A percentile compares a stretch with the other conserved stretches of the same genome.
phyloP scores from a whole-genome alignment of 2,797 vertebrate genomes.

The Odontamblyopus rebecca region DNA sequence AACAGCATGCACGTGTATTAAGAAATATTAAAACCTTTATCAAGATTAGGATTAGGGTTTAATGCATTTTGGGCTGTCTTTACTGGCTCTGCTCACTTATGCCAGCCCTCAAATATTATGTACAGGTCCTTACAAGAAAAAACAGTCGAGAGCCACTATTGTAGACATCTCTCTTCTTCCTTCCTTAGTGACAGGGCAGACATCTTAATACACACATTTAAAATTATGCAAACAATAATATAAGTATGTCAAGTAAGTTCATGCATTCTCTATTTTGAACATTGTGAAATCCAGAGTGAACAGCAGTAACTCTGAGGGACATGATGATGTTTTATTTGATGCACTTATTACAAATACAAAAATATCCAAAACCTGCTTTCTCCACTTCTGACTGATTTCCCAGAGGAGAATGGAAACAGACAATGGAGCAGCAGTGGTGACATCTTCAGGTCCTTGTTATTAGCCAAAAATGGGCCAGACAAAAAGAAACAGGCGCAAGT shows the following conservation, averaged over 20 bases:
- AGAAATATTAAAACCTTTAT: no score
- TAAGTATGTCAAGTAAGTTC: slow-evolving; percentile 1
- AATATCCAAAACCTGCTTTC: slow-evolving; percentile 21
- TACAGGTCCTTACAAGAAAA: no score
- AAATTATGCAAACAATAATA: background rate
- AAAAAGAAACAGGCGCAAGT: slow-evolving; percentile 48
- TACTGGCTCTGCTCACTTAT: no score
- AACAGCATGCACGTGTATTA: no score
- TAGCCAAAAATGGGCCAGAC: slow-evolving; percentile 65
- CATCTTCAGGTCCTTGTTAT: slow-evolving; percentile 65
- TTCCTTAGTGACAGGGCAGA: background rate
- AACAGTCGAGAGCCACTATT: no score
- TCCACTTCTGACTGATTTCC: slow-evolving; percentile 59
- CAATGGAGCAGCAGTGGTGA: slow-evolving; percentile 52
- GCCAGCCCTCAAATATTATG: no score
- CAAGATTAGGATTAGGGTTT: no score
- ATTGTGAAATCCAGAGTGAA: background rate
- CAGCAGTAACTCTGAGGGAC: background rate
- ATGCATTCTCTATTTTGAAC: background rate
- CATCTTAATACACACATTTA: background rate
- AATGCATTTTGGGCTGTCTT: no score
- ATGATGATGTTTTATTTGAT: slow-evolving; percentile 2
- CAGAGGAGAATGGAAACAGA: slow-evolving; percentile 55
- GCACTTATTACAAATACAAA: slow-evolving; percentile 21
- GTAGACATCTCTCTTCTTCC: background rate